These are phyloP conservation scores for Podocnemis expansa DNA, from an alignment of 2,113 vertebrate species.

Conservation along the genomic window DNA sequence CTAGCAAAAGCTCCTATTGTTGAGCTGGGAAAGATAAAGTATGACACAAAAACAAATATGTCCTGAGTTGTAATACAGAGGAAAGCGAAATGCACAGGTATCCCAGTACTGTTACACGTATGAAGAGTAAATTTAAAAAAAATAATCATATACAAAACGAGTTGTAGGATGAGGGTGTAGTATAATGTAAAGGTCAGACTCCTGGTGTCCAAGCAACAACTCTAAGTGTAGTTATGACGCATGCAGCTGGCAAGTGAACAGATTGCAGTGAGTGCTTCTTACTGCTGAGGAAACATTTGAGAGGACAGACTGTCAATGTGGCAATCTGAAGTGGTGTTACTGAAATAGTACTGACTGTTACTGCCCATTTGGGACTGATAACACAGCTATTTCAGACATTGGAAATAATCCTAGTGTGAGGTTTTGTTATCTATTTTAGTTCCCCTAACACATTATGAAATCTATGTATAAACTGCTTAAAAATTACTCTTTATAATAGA, in stretches of 20 bases:
- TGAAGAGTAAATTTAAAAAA: neutral
- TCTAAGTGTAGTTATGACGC: neutral
- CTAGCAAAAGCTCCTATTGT: neutral
- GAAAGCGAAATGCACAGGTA: slow-evolving; percentile 33
- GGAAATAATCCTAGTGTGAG: neutral
- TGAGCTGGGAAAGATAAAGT: neutral
- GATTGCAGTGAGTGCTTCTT: neutral
- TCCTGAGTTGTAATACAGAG: neutral
- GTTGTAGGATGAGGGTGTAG: neutral
- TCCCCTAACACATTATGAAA: neutral
- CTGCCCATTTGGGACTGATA: neutral
- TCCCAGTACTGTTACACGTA: accelerated
- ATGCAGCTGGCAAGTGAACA: neutral
- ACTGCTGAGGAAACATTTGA: neutral
- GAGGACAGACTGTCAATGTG: neutral
- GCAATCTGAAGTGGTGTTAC: neutral
- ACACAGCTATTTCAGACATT: neutral
- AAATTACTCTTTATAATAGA: neutral
- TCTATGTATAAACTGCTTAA: neutral
- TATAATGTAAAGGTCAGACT: neutral
- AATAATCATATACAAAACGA: neutral
- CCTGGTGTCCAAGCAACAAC: neutral
- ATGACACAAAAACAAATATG: slow-evolving; percentile 44
- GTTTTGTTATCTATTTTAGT: neutral
- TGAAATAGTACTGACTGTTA: neutral